Evolutionary conservation across 1,140 invertebrate genomes (phyloP).

Genomic region (Euura lappo): DNA sequence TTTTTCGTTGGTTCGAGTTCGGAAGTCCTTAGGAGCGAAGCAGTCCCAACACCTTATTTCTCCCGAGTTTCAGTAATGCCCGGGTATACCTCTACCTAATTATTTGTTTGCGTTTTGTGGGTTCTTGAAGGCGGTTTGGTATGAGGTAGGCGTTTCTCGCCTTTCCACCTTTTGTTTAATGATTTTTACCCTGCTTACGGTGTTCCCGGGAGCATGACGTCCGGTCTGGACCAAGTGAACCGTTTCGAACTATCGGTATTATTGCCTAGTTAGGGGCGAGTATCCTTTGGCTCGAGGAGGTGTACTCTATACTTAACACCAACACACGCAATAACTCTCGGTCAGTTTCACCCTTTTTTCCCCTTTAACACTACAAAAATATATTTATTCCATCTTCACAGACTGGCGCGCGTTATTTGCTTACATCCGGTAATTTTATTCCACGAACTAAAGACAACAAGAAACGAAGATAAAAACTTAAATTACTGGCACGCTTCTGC

Average conservation of each 20-base stretch:
- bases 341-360: no score
- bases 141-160: constrained; percentile 35
- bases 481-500: no score
- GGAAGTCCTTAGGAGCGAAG: not conserved
- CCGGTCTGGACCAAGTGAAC: constrained; percentile 36
- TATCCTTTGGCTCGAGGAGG: not conserved
- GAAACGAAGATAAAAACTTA: no score
- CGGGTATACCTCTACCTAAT: constrained; percentile 2
- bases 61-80: not conserved
- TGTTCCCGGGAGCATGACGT: constrained; percentile 27
- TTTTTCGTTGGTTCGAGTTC: not conserved
- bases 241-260: constrained; percentile 21
- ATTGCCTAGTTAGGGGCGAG: not conserved
- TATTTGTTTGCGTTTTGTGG: not conserved
- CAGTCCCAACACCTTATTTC: not conserved
- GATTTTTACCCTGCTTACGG: not conserved
- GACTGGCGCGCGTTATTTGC: no score
- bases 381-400: no score
- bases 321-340: no score
- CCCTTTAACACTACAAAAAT: no score
- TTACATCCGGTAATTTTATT: no score
- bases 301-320: no score
- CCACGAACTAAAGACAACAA: no score
- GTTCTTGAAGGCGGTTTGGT: constrained; percentile 13
- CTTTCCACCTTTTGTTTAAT: constrained; percentile 29